These are phyloP conservation scores for Hydrolagus affinis DNA, from an alignment of 2,113 vertebrate genomes.

Conservation along the genomic window DNA sequence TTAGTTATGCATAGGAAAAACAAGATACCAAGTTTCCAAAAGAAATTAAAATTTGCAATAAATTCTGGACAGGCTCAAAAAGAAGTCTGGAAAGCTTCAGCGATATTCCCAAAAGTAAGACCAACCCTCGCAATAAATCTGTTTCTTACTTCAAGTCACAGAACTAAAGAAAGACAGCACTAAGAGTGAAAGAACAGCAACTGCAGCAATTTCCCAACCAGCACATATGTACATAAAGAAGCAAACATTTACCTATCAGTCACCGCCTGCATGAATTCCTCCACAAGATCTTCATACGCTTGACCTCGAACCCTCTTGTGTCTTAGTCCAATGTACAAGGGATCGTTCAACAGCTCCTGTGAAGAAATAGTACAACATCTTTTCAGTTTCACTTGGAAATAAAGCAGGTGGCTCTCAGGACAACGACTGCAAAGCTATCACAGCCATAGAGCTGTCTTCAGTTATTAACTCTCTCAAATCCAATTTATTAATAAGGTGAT, in stretches of 20 bases:
- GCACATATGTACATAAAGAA: not conserved
- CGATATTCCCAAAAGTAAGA: not conserved
- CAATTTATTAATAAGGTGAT: too few relatives aligned
- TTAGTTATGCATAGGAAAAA: not conserved
- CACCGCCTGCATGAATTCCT: constrained; percentile 93
- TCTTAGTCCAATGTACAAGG: constrained; percentile 85
- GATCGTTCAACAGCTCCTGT: constrained; percentile 80
- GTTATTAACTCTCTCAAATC: too few relatives aligned
- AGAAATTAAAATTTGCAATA: not conserved
- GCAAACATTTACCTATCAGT: constrained; percentile 69
- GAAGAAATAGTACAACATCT: constrained; percentile 34
- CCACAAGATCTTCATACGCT: constrained; percentile 82
- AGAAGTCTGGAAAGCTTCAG: constrained; percentile 22
- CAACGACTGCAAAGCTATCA: too few relatives aligned
- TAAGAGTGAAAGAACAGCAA: not conserved
- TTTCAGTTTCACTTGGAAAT: constrained; percentile 17
- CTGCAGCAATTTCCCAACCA: not conserved
- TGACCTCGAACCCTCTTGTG: constrained; percentile 80
- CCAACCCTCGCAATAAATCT: not conserved
- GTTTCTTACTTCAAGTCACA: not conserved
- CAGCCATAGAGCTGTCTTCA: too few relatives aligned
- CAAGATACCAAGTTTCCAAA: not conserved
- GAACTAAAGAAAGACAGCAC: not conserved
- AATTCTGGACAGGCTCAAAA: not conserved
- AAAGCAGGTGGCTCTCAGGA: too few relatives aligned